Base-by-base conservation (phyloP, 2,888 invertebrate genomes). In the Nomada fabriciana region DNA sequence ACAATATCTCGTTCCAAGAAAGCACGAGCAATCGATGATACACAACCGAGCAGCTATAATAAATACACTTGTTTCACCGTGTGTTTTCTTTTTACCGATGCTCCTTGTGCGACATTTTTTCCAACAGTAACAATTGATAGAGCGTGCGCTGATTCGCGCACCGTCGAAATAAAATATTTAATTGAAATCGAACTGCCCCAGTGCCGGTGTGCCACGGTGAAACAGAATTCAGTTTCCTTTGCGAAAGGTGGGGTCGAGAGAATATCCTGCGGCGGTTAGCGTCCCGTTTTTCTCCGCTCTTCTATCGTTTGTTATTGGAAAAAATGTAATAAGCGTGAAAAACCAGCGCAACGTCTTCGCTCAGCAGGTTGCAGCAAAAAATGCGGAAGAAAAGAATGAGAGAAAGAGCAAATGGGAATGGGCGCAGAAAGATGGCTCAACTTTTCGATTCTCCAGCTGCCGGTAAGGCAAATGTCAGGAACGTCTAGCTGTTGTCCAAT, bases 171-270 rank as follows among this genome's bases (percentile, higher is more conserved):
- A 83, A 47, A 89, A 88, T 88, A 83, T 88, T 90, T 90, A 89
- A 90, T 90, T 88, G 89, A 89, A 89, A 86, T 86, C 82, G 85
- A 86, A 67, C 80, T 84, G 81, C 84, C 84, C 80, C 61, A 83
- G 78, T 53, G 82, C 82, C 78, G 79, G 60, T 61, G 69, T 47
- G 68, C 82, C 78, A 57, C 75, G 59, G 25, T 13, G 43, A 71
- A 70, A 73, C 78, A 61, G 55, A 63, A 71, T 61, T 57, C 20
- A 9, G 57, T 69, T 81, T 75, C 72, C 61, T 57, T 64, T 43
- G 15, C 43, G 50, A n/a, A 13, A 13, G 25, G 18, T 2, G 13
- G 42, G 36, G 23, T 74, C 82, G 47, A 70, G 36, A 60, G 82
- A 64, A 82, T 84, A 76, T 80, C 84, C 64, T 18, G 55, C 23